A percentile compares a stretch with the other conserved stretches of the same genome.
Conservation (phyloP, 2,888 invertebrate species). For the Agrilus mali region DNA sequence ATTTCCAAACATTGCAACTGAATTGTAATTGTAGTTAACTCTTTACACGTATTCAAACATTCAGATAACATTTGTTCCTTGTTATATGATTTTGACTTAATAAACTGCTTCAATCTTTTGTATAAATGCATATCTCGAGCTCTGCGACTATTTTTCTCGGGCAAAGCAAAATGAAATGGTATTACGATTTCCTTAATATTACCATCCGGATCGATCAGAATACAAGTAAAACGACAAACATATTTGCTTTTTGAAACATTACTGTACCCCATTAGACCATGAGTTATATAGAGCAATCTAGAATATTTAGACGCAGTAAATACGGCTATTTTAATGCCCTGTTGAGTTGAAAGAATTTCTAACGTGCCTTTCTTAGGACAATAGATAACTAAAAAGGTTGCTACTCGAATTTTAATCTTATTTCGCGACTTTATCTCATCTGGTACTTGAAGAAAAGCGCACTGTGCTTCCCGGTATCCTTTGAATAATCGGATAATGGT, state of each 20-base stretch:
- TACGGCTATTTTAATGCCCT: conserved; percentile 80
- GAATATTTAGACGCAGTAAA: conserved; percentile 83
- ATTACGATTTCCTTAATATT: conserved; percentile 69
- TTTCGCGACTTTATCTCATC: conserved; percentile 41
- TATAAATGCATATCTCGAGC: conserved; percentile 80
- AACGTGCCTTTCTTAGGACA: conserved; percentile 84
- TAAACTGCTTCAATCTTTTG: conserved; percentile 55
- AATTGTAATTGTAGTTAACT: conserved; percentile 59
- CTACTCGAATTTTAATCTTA: conserved; percentile 35
- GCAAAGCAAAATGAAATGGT: conserved; percentile 84
- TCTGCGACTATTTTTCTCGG: conserved; percentile 75
- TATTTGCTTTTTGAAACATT: conserved; percentile 41
- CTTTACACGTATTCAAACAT: conserved; percentile 43
- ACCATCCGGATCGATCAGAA: conserved; percentile 75
- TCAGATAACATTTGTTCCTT: conserved; percentile 40
- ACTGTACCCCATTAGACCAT: conserved; percentile 65
- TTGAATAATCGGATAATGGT: conserved; percentile 81
- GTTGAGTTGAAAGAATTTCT: conserved; percentile 86
- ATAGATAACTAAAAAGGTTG: conserved; percentile 82
- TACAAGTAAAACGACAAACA: conserved; percentile 54
- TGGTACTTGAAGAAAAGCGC: conserved; percentile 79
- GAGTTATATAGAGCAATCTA: conserved; percentile 64
- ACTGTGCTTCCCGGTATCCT: conserved; percentile 92
- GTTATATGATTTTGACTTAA: conserved; percentile 44
- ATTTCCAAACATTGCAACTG: conserved; percentile 60